Evolutionary conservation across 2,797 vertebrate species (phyloP).

Genomic region (Crocidura indochinensis): DNA sequence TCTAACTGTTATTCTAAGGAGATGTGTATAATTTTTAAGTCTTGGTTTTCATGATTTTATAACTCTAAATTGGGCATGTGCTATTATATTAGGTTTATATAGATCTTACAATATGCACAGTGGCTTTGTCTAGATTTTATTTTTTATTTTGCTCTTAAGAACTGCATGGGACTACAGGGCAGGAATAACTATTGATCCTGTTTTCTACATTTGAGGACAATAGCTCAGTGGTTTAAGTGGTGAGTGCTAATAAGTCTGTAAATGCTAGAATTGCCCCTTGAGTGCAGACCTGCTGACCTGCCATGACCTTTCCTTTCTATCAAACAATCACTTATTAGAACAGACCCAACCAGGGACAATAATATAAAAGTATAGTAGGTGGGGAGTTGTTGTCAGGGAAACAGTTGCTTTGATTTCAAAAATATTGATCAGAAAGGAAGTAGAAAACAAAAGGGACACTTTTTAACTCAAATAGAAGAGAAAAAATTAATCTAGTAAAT

Average conservation of each 20-base stretch:
- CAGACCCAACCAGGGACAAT: neutral
- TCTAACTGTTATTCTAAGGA: neutral
- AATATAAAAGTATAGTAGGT: neutral
- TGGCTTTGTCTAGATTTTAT: neutral
- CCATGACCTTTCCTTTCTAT: neutral
- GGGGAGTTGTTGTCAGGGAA: conserved; percentile 48
- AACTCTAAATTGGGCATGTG: neutral
- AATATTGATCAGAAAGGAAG: conserved; percentile 59
- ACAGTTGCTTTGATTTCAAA: conserved; percentile 36
- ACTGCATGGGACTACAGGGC: neutral
- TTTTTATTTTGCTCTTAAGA: neutral
- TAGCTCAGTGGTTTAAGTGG: neutral
- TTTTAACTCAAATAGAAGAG: conserved; percentile 37
- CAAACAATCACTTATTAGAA: conserved; percentile 26
- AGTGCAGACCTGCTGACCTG: neutral
- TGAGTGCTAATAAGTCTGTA: neutral
- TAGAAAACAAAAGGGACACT: neutral
- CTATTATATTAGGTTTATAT: neutral
- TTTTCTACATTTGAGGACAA: neutral
- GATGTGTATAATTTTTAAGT: neutral
- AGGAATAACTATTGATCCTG: neutral
- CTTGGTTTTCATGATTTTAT: neutral
- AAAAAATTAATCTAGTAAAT: conserved; percentile 20
- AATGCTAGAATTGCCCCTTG: neutral
- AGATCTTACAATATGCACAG: neutral